These are phyloP conservation scores for Petrocephalus schoutedeni DNA, from an alignment of 2,797 vertebrate species.

Conservation along the genomic window DNA sequence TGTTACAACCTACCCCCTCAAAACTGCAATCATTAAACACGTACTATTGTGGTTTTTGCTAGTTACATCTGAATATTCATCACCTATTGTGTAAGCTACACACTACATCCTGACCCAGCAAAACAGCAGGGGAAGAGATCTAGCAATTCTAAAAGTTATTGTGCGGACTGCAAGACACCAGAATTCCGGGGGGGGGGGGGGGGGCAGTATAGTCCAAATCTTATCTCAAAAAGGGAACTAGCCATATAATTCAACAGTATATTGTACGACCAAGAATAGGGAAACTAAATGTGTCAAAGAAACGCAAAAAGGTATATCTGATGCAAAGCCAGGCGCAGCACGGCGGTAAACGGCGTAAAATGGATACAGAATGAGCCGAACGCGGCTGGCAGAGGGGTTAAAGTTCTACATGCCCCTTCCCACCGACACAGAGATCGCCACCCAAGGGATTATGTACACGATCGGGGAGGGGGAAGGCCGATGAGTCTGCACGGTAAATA, in stretches of 20 bases:
- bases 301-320: not conserved
- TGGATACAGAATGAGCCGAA: not conserved
- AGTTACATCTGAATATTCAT: not conserved
- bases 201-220: not conserved
- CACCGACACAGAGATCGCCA: not conserved
- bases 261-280: not conserved
- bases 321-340: not conserved
- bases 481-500: not conserved
- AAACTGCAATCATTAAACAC: not conserved
- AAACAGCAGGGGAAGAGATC: not conserved
- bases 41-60: not conserved
- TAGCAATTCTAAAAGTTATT: not conserved
- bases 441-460: not conserved
- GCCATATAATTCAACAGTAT: not conserved
- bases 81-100: not conserved
- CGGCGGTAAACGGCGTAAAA: not conserved
- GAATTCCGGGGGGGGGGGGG: not conserved
- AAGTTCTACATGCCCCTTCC: not conserved
- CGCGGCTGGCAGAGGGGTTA: not conserved
- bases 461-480: not conserved
- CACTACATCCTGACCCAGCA: not conserved
- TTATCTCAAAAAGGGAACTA: not conserved
- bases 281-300: not conserved
- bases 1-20: not conserved
- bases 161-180: not conserved